Base-by-base conservation (phyloP, 2,113 vertebrate species). In the Edolisoma coerulescens region DNA sequence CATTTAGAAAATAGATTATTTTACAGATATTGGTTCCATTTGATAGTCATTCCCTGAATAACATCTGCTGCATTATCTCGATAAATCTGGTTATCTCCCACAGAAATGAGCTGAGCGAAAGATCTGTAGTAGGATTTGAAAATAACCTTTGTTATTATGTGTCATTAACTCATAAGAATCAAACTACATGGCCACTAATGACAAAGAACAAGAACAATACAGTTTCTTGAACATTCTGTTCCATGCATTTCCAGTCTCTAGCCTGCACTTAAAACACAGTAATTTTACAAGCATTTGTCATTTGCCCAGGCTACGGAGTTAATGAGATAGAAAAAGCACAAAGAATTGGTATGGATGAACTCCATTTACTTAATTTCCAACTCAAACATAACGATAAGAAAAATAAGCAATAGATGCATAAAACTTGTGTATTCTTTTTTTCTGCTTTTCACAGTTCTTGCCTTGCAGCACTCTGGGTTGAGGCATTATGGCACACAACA, bases 111-210 rank as follows among this genome's bases (percentile, higher is more conserved):
- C 54, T 37, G 53, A 95, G 53, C 61, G 70, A 73, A 87, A 89
- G 76, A 50, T 56, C 60, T 74, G 52, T 22, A 32, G 64, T 24
- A 67, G 80, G 56, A 89, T 80, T 93, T 87, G 73, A 89, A 96
- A 83, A 87, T 61, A 95, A 86, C 80, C 74, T 97, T 95, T 90
- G 78, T 92, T 95, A 83, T 93, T 88, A 86, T 83, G 89, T 84
- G 69, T 74, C 89, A 87, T 93, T 96, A 73, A 70, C 49, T 86
- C 69, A 57, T 32, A 85, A 69, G 77, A 83, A 76, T 81, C 79
- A 92, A 94, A 87, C 91, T 50, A 83, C 69, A 39, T 57, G 65
- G 88, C 35, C 60, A 68, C 87, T 77, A 87, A 92, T 89, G 71
- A 85, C 82, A 93, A 17, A 23, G 88, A 90, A 80, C 37, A 94